Base-by-base conservation (phyloP, 2,113 vertebrate genomes). In the Ia io region DNA sequence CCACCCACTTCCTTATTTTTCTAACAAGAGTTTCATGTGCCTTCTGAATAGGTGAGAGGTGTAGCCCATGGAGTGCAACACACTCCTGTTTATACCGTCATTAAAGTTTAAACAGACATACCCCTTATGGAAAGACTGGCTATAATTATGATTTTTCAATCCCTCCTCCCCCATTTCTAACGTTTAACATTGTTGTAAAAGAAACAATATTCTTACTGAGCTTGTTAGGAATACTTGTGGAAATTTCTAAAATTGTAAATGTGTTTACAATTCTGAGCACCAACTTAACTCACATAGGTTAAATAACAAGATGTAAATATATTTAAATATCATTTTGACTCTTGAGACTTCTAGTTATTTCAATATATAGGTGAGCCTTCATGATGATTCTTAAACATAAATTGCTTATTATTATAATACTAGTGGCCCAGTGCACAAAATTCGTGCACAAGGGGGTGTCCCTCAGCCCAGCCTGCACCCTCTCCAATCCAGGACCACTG, bases 31-130 rank as follows among this genome's bases (percentile, higher is more conserved):
- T 95, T 71, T 91, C n/a, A 3, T 0, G 10, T 84, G 69, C 53
- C n/a, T 95, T 86, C 85, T 91, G 95, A 93, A 71, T 32, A 94
- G 95, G 63, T 63, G 42, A 95, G 47, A 88, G 30, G 35, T 83
- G 47, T 56, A 94, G 88, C 16, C 77, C 40, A 42, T 2, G 16
- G 88, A 79, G 71, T 30, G 47, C 22, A 84, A 65, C 35, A 78
- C 51, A 59, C 42, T 85, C 59, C 56, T 94, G 74, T 90, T 94
- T 90, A 76, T 20, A 40, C 1, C 51, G 16, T 82, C 35, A 86
- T 96, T 95, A 96, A 95, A 88, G 84, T 94, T 88, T 96, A 90
- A 90, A 84, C 65, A 91, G 83, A 95, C 32, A 65, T 40, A 63
- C 10, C 9, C 12, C 89, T 85, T 84, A 76, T 28, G 32, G 69